Conservation (phyloP, 2,888 invertebrate species). For the Cerastis leucographa region DNA sequence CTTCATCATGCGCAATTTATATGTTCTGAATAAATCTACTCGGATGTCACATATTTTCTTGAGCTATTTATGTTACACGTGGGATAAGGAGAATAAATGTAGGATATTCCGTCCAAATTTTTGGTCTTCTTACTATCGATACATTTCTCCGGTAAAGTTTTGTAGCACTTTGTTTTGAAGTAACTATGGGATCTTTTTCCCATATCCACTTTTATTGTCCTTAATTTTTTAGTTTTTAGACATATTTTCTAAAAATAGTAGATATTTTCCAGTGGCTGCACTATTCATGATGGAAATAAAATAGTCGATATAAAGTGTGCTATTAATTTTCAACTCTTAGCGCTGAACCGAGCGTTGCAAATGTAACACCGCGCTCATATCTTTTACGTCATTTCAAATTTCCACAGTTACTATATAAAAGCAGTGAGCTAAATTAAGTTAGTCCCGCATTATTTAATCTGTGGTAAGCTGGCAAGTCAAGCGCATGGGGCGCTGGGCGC, state of each 20-base stretch:
- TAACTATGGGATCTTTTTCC: background rate
- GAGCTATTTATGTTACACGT: constrained; percentile 17
- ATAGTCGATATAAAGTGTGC: background rate
- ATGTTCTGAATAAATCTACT: constrained; percentile 34
- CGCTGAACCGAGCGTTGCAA: background rate
- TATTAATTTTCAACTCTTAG: background rate
- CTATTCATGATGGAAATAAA: background rate
- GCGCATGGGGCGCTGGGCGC: constrained; percentile 17
- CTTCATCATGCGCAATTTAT: constrained; percentile 8
- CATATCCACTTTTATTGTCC: background rate
- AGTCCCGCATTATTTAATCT: constrained; percentile 54
- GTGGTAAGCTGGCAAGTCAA: constrained; percentile 29
- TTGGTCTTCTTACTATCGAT: background rate
- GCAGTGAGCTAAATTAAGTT: background rate
- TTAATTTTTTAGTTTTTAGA: background rate
- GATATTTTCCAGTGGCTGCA: background rate
- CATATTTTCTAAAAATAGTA: no score
- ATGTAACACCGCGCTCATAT: background rate
- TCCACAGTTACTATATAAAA: constrained; percentile 2
- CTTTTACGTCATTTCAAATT: background rate
- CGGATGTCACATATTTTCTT: constrained; percentile 13
- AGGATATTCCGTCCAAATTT: background rate
- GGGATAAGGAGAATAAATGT: background rate
- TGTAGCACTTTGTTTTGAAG: background rate
- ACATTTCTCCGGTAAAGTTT: background rate